Base-by-base conservation (phyloP, 2,797 vertebrate species). In the Clarias platycephalus region DNA sequence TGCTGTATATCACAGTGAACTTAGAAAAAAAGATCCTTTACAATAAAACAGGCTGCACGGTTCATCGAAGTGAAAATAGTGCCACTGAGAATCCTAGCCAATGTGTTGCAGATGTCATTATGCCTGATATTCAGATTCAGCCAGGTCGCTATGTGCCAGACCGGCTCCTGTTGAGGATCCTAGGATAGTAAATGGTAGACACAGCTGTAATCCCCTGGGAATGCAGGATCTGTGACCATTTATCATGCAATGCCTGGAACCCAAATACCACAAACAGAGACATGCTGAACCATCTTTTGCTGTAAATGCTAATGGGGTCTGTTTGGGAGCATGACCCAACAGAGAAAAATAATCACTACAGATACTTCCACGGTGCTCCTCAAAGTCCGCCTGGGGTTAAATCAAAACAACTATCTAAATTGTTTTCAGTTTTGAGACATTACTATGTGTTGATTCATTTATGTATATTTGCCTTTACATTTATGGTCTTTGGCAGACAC, bases 71-170 rank as follows among this genome's bases (percentile, higher is more conserved):
- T 62, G 57, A 62, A 62, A 9, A 22, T 62, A 40, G 24, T 40
- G 24, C n/a, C 12, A 78, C 34, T 62, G 13, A 37, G 58, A 40
- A 62, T 62, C 34, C 58, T 57, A 20, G 72, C 15, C 34, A 37
- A 80, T 22, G 62, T 80, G 40, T 44, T 66, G n/a, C 16, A 40
- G 31, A 40, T 58, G 26, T 64, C 10, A 78, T 18, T 64, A 26
- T 26, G 15, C 60, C 20, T 66, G 78, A 63, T 20, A 66, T 80
- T 80, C 40, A 66, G 16, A 44, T 80, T 66, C 78, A 66, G 78
- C 9, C 62, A 80, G 40, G 26, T 80, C 3, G 9, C 37, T 80
- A 37, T 4, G 10, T 76, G 28, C 4, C 0, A 4, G 28, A 76
- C 20, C 20, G 18, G 60, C 16, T 44, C 18, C 44, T 80, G 40